Evolutionary conservation across 2,888 invertebrate genomes (phyloP).

Genomic region (Lithophane ornitopus): DNA sequence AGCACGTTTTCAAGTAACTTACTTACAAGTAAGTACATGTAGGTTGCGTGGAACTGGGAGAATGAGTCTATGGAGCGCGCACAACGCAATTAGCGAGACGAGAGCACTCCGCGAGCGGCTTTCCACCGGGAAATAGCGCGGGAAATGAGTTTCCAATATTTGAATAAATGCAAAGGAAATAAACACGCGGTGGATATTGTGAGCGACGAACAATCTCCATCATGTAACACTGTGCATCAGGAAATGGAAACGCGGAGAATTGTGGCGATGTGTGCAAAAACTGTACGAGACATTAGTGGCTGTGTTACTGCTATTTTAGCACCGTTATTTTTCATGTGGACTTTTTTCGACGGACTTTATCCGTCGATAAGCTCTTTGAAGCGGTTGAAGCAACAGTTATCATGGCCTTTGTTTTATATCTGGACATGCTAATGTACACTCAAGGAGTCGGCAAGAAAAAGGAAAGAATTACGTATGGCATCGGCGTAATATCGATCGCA

Average conservation of each 20-base stretch:
- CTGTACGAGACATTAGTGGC: slow-evolving; percentile 46
- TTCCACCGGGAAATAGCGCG: slow-evolving; percentile 81
- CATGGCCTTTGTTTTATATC: slow-evolving; percentile 20
- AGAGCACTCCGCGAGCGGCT: slow-evolving; percentile 62
- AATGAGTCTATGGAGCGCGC: slow-evolving; percentile 59
- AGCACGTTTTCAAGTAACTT: slow-evolving; percentile 23
- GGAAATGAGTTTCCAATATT: slow-evolving; percentile 89
- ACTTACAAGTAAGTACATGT: slow-evolving; percentile 26
- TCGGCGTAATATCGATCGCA: slow-evolving; percentile 85
- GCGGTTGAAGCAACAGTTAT: slow-evolving; percentile 11
- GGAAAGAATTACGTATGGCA: slow-evolving; percentile 82
- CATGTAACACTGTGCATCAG: slow-evolving; percentile 66
- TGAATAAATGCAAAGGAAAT: slow-evolving; percentile 87
- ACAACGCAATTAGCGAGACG: slow-evolving; percentile 66
- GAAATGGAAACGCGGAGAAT: slow-evolving; percentile 73
- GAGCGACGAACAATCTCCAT: slow-evolving; percentile 77
- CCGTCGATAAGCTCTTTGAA: not conserved
- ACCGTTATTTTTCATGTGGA: slow-evolving; percentile 29
- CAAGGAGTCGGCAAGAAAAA: slow-evolving; percentile 67
- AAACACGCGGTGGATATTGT: slow-evolving; percentile 88
- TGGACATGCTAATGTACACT: slow-evolving; percentile 10
- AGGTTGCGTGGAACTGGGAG: slow-evolving; percentile 48
- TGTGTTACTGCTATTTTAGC: slow-evolving; percentile 22
- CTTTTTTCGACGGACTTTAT: slow-evolving; percentile 23
- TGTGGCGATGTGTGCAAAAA: slow-evolving; percentile 60